Evolutionary conservation across 2,113 vertebrate species (phyloP).

Genomic region (Gnathonemus echidnorhynchus): DNA sequence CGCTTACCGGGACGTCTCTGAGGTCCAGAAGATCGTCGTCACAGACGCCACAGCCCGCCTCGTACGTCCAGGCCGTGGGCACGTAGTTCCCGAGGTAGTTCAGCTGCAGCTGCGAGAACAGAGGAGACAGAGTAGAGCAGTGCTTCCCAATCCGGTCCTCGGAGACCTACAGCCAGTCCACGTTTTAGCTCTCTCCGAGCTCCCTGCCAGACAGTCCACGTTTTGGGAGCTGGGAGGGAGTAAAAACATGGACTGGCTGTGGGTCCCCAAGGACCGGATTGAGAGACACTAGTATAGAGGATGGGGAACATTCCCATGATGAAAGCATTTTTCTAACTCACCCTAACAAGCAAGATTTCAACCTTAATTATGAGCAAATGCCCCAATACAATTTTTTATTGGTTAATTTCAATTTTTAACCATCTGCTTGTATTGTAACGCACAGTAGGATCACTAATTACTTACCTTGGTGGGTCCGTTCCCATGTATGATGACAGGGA

Average conservation of each 20-base stretch:
- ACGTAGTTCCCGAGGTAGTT: slow-evolving; percentile 74
- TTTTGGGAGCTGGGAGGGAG: not conserved
- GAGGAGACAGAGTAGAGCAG: not conserved
- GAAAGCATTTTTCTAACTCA: not conserved
- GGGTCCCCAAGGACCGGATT: not conserved
- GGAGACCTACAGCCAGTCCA: not conserved
- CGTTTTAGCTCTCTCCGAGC: not conserved
- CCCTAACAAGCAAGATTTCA: not conserved
- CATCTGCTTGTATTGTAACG: not conserved
- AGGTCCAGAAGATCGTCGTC: slow-evolving; percentile 48
- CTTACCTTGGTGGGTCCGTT: slow-evolving; percentile 73
- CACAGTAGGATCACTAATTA: not conserved
- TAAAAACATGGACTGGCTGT: not conserved
- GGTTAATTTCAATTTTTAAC: not conserved
- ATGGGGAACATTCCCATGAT: not conserved
- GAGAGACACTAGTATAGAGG: not conserved
- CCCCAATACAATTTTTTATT: not conserved
- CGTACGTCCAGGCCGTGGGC: slow-evolving; percentile 67
- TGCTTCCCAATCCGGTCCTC: not conserved
- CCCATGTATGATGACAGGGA: slow-evolving; percentile 69
- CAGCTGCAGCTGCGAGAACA: slow-evolving; percentile 59
- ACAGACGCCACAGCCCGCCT: slow-evolving; percentile 64
- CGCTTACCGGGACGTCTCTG: slow-evolving; percentile 44
- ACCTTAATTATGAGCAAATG: not conserved
- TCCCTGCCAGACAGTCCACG: not conserved